Evolutionary conservation across 2,797 vertebrate genomes (phyloP), one percentile per base, ranked within the genome.

Genomic region (Gallirallus australis): DNA sequence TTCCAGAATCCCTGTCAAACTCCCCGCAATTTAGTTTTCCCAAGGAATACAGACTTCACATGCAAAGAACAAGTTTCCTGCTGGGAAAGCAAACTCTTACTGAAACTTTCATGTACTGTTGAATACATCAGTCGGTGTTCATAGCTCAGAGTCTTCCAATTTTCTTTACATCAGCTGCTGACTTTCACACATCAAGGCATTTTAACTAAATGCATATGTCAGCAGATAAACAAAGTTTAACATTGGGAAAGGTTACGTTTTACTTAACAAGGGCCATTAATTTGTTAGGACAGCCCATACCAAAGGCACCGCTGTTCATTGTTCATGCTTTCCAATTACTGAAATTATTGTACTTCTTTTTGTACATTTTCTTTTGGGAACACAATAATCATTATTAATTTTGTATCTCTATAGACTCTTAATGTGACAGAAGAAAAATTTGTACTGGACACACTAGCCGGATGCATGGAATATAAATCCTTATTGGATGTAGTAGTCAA

Each of bases 401-500:
- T 82, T 90, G 17, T 78, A 85, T 94, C 86, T 65, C 54, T 82
- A 6, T 90, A 99, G 99, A 72, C 68, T 16, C 87, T 98, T 89
- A 97, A 97, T 7, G 20, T 91, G 66, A 73, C 61, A 77, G 98
- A 98, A 54, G 97, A 96, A 96, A 97, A 94, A 9, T 99, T 99
- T 93, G 82, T 99, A 23, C 91, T 98, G 57, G 98, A 98, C 59
- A 94, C 98, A 16, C 80, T 99, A 52, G 97, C 98, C 48, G 99
- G 99, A 76, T 99, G 99, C 89, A 94, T 98, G 37, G 98, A 98
- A 88, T 97, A 99, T 88, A 98, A 96, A 95, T 97, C 97, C 78
- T 81, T 99, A 66, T 87, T 99, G 96, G 97, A 99, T 45, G 77
- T 98, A 40, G 99, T 99, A 24, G 94, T 99, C 64, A 96, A 97